Percentiles rank a stretch among this genome's conserved stretches.
phyloP scores from a whole-genome alignment of 2,888 invertebrate genomes.

The Sinotaia quadrata region DNA sequence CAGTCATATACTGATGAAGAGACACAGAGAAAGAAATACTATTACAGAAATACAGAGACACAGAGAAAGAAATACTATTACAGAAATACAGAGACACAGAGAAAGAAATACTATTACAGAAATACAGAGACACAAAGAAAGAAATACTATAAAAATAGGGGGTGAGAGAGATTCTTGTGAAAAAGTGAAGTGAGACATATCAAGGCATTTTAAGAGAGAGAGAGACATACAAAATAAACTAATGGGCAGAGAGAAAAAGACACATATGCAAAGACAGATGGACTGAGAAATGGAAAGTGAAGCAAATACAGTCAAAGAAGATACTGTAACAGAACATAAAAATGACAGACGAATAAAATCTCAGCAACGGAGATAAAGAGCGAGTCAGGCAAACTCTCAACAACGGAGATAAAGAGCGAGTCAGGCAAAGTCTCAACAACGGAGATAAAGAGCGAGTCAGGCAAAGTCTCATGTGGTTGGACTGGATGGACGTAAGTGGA shows the following conservation, averaged over 20 bases:
- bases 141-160: not conserved
- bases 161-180: slow-evolving; percentile 5
- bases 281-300: slow-evolving; percentile 1
- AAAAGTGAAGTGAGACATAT: not conserved
- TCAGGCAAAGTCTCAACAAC: not conserved
- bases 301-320: too few species aligned
- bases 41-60: too few species aligned
- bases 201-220: slow-evolving; percentile 3
- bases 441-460: not conserved
- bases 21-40: not conserved
- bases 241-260: not conserved
- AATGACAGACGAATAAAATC: not conserved
- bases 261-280: slow-evolving; percentile 2
- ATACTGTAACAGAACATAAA: not conserved
- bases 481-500: too few species aligned
- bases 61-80: too few species aligned
- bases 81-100: not conserved
- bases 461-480: not conserved
- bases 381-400: not conserved
- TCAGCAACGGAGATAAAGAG: not conserved
- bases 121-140: not conserved
- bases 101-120: not conserved
- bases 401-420: not conserved
- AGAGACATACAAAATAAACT: not conserved
- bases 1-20: not conserved